Base-by-base conservation (phyloP, 2,113 vertebrate genomes). In the Prolemur simus region DNA sequence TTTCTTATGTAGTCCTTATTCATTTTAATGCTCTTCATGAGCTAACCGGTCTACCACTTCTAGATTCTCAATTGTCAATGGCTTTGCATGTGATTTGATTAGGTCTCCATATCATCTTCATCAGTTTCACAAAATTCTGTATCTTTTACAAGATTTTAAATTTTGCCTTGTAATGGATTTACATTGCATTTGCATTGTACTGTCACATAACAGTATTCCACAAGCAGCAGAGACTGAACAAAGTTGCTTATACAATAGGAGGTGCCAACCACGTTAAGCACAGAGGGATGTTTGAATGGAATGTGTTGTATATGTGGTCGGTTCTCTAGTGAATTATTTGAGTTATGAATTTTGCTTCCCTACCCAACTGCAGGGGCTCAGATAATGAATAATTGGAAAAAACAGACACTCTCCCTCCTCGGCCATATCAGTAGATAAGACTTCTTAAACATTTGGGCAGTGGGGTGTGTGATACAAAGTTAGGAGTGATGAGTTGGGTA, bases 111-210 rank as follows among this genome's bases (percentile, higher is more conserved):
- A 42, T 83, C 32, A 77, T 88, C 68, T 88, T 89, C 52, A 68
- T 87, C 37, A 95, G 7, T 49, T 74, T 90, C 42, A 86, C 34
- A 89, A 73, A 82, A 39, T 34, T 74, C 21, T 83, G 20, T 34
- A 21, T 85, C 64, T 91, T 96, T 80, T 14, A 83, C 6, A 78
- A 86, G 20, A 90, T 78, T 82, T 80, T 4, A 87, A 89, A 56
- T n/a, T 52, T 95, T 87, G 42, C 49, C 42, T 87, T 77, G 15
- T 20, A 45, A 66, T 85, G 47, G 52, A 64, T 97, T 95, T 88
- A n/a, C 29, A 5, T 6, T 81, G 39, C 84, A 89, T 71, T 89
- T 93, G 3, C 39, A 52, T 60, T 96, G 23, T 47, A 63, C 54
- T 83, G 56, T 87, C 29, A 91, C 47, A 60, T 69, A 25, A 49